Percentiles rank a stretch among this genome's conserved stretches.
phyloP scores from a whole-genome alignment of 2,113 vertebrate species.

The Meles meles region DNA sequence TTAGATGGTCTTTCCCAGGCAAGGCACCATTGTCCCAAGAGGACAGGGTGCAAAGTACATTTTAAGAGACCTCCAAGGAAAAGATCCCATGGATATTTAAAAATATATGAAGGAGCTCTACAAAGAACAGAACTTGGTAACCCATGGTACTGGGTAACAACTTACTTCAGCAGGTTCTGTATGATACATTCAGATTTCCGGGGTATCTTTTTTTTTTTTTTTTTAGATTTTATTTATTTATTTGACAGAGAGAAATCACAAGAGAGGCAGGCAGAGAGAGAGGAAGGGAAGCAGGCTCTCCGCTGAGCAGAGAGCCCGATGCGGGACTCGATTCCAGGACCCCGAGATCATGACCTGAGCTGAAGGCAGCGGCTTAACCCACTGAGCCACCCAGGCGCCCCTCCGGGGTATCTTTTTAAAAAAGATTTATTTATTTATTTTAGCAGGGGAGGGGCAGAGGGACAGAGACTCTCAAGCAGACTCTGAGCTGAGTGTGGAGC shows the following conservation, averaged over 20 bases:
- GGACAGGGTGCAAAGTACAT: background rate
- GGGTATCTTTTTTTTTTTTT: background rate
- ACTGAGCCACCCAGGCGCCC: too few species aligned
- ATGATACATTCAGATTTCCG: background rate
- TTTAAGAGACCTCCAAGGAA: background rate
- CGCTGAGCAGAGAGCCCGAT: too few species aligned
- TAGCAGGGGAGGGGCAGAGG: background rate
- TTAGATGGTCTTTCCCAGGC: background rate
- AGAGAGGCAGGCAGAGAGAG: too few species aligned
- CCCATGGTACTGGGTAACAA: background rate
- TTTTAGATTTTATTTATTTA: too few species aligned
- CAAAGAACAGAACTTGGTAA: background rate
- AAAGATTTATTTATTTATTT: background rate
- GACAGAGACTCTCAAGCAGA: background rate
- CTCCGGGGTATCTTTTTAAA: background rate
- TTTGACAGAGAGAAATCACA: too few species aligned
- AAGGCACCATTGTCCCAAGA: background rate
- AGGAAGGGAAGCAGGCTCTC: too few species aligned
- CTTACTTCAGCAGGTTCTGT: background rate
- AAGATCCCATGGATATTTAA: background rate
- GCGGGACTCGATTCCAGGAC: too few species aligned
- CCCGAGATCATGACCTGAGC: too few species aligned
- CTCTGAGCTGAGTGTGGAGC: background rate
- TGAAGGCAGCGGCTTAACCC: too few species aligned
- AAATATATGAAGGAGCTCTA: background rate